phyloP scores from a whole-genome alignment of 2,888 invertebrate genomes.

The Eilema griseolum region DNA sequence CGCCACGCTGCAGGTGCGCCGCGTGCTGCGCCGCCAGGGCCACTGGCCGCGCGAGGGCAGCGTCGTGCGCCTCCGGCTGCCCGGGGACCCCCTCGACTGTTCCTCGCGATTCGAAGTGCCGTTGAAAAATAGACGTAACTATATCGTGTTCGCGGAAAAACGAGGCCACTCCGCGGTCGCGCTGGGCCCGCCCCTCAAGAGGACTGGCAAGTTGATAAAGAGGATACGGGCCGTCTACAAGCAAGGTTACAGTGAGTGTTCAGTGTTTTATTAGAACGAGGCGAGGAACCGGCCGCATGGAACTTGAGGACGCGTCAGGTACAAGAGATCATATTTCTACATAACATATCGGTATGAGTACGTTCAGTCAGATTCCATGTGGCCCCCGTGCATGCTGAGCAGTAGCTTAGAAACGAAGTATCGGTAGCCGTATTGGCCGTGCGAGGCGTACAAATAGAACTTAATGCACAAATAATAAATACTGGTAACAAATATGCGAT shows the following conservation, averaged over 20 bases:
- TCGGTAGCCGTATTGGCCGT: slow-evolving; percentile 23
- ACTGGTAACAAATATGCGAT: slow-evolving; percentile 75
- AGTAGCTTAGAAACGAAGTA: slow-evolving; percentile 23
- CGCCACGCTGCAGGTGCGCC: slow-evolving; percentile 79
- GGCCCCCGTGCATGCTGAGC: slow-evolving; percentile 51
- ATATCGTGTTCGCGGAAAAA: slow-evolving; percentile 84
- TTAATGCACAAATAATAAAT: slow-evolving; percentile 75
- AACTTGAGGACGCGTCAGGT: slow-evolving; percentile 50
- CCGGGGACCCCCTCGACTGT: slow-evolving; percentile 72
- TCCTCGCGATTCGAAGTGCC: slow-evolving; percentile 83
- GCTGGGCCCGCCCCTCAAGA: slow-evolving; percentile 80
- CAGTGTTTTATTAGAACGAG: slow-evolving; percentile 50
- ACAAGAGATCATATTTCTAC: slow-evolving; percentile 25
- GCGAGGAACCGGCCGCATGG: slow-evolving; percentile 50
- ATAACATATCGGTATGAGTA: slow-evolving; percentile 13
- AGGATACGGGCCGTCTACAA: slow-evolving; percentile 83
- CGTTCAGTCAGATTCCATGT: slow-evolving; percentile 66
- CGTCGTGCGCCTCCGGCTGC: slow-evolving; percentile 73
- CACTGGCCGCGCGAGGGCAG: slow-evolving; percentile 80
- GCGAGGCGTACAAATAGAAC: slow-evolving; percentile 58
- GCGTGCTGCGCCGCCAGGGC: slow-evolving; percentile 77
- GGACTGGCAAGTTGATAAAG: slow-evolving; percentile 77
- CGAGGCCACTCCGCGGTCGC: slow-evolving; percentile 81
- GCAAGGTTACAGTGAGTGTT: slow-evolving; percentile 84
- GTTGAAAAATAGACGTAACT: slow-evolving; percentile 77